A percentile compares a stretch with the other conserved stretches of the same genome.
phyloP scores from a whole-genome alignment of 2,113 vertebrate genomes.

The Triplophysa rosa region DNA sequence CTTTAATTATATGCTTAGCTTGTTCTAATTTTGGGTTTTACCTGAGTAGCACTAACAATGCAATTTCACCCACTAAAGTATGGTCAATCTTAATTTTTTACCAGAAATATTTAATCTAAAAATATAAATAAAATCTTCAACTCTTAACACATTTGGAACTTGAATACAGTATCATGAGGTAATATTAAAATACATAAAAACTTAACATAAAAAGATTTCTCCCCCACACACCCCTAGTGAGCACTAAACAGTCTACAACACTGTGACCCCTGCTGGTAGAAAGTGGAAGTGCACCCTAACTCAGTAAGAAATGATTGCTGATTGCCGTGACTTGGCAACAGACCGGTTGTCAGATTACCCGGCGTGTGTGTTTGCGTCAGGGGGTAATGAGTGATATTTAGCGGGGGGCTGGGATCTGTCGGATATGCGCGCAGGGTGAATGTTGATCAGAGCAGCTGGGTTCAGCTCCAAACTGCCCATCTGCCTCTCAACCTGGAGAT shows the following conservation, averaged over 20 bases:
- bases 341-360: conserved; percentile 38
- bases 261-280: conserved; percentile 67
- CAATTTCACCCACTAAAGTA: no score
- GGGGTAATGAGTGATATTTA: conserved; percentile 56
- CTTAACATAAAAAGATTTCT: no score
- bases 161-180: no score
- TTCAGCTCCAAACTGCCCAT: conserved; percentile 50
- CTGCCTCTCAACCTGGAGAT: conserved; percentile 49
- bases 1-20: no score
- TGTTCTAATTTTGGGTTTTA: no score
- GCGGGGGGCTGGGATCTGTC: conserved; percentile 68
- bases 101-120: no score
- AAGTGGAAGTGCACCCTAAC: conserved; percentile 52
- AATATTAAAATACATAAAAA: not conserved
- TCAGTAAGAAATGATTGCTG: conserved; percentile 36
- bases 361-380: conserved; percentile 27
- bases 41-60: no score
- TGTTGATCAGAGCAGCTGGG: conserved; percentile 70
- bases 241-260: conserved; percentile 37
- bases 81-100: no score
- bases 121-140: no score
- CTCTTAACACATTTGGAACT: not conserved
- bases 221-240: not conserved
- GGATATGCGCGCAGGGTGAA: conserved; percentile 57
- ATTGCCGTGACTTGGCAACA: conserved; percentile 37